Percentiles rank a stretch among this genome's conserved stretches.
These are phyloP conservation scores for Hydrotaea diabolus DNA, from an alignment of 2,888 invertebrate genomes.

Conservation along the genomic window DNA sequence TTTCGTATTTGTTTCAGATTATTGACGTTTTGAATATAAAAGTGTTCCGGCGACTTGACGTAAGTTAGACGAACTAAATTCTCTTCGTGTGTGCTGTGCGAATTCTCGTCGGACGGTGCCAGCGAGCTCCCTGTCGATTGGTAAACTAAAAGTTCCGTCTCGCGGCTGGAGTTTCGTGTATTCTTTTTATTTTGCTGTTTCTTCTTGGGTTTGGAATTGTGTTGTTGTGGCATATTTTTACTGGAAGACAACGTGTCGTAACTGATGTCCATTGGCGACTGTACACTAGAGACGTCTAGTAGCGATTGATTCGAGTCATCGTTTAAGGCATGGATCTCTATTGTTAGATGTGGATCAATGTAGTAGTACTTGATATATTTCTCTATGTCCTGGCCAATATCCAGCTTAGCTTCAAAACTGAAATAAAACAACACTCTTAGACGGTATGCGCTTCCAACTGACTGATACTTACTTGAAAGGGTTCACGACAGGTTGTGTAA, in stretches of 20 bases:
- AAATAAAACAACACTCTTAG: slow-evolving; percentile 8
- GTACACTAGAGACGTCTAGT: slow-evolving; percentile 41
- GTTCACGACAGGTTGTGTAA: slow-evolving; percentile 71
- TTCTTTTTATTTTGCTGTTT: slow-evolving; percentile 9
- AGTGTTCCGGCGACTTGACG: slow-evolving; percentile 84
- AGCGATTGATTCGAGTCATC: slow-evolving; percentile 64
- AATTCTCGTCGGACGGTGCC: background rate
- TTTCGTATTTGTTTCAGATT: slow-evolving; percentile 62
- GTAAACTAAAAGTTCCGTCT: background rate
- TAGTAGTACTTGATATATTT: slow-evolving; percentile 66
- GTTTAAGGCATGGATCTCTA: slow-evolving; percentile 70
- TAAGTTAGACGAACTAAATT: slow-evolving; percentile 81
- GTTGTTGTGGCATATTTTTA: background rate
- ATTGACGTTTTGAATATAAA: slow-evolving; percentile 81
- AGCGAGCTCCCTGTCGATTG: slow-evolving; percentile 24
- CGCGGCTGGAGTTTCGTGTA: background rate
- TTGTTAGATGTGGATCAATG: slow-evolving; percentile 71
- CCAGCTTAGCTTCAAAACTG: slow-evolving; percentile 69
- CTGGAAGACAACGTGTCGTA: background rate
- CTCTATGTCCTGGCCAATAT: slow-evolving; percentile 65
- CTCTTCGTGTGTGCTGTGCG: slow-evolving; percentile 16
- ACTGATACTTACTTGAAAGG: slow-evolving; percentile 73
- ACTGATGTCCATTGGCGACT: slow-evolving; percentile 4
- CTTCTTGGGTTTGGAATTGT: background rate
- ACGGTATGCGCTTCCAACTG: background rate